These are phyloP conservation scores for Galaxias olidus DNA, from an alignment of 2,797 vertebrate species.

Conservation along the genomic window DNA sequence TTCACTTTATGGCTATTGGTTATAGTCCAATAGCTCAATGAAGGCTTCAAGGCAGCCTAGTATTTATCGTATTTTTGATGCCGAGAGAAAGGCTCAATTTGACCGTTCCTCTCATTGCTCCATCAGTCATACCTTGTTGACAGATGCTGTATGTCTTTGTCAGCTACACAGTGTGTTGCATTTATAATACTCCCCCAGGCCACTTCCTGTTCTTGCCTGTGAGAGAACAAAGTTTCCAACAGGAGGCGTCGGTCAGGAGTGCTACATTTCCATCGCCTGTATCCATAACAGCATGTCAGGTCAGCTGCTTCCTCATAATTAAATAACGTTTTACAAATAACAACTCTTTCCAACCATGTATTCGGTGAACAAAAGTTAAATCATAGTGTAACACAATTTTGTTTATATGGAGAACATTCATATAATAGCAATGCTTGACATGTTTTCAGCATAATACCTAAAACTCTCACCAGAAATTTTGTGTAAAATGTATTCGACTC, in stretches of 20 bases:
- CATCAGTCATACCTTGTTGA: slow-evolving; percentile 7
- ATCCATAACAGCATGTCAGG: slow-evolving; percentile 76
- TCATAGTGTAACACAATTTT: no score
- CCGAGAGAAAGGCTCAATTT: slow-evolving; percentile 1
- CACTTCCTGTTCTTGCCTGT: slow-evolving; percentile 83
- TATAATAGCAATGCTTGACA: no score
- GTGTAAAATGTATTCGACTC: no score
- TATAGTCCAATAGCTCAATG: slow-evolving; percentile 11
- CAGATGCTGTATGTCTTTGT: slow-evolving; percentile 13
- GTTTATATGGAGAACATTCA: no score
- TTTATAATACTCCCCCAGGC: slow-evolving; percentile 67
- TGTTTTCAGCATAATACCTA: no score
- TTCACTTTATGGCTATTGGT: slow-evolving; percentile 16
- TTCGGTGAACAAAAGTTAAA: no score
- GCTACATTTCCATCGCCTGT: slow-evolving; percentile 71
- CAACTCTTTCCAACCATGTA: no score
- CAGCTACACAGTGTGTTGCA: slow-evolving; percentile 26
- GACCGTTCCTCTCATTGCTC: background rate
- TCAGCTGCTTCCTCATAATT: slow-evolving; percentile 45
- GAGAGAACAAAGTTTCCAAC: slow-evolving; percentile 54
- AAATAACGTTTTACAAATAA: background rate
- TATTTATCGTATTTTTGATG: slow-evolving; percentile 13
- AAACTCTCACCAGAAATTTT: no score
- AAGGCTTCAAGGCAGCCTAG: background rate
- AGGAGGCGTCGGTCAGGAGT: slow-evolving; percentile 73